Percentiles rank a stretch among this genome's conserved stretches.
Conservation (phyloP, 2,888 invertebrate species). For the Mechanitis mazaeus region DNA sequence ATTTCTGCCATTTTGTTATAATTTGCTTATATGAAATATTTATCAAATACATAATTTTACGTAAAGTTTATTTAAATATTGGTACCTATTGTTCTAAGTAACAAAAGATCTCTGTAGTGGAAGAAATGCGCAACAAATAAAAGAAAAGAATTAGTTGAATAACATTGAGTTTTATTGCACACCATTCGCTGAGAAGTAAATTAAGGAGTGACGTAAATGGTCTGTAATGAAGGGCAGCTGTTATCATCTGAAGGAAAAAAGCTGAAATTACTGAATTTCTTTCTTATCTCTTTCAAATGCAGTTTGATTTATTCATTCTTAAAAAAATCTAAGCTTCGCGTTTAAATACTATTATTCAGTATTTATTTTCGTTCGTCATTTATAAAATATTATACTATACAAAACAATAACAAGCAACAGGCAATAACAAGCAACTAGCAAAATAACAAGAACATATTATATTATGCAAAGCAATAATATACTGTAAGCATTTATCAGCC, state of each 20-base stretch:
- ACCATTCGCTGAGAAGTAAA: conserved; percentile 10
- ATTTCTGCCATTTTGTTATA: background rate
- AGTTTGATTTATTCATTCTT: background rate
- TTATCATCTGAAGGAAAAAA: conserved; percentile 11
- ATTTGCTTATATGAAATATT: too few relatives aligned
- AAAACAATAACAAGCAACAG: too few relatives aligned
- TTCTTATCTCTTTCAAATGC: background rate
- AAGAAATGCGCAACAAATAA: conserved; percentile 31
- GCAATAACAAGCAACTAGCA: background rate
- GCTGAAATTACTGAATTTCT: background rate
- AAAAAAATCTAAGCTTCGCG: background rate
- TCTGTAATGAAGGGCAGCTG: conserved; percentile 13
- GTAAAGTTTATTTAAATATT: too few relatives aligned
- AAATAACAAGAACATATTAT: too few relatives aligned
- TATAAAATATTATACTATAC: background rate
- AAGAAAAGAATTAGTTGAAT: conserved; percentile 24
- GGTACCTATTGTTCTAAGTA: too few relatives aligned
- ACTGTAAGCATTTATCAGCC: background rate
- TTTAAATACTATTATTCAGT: background rate
- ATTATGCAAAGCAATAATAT: too few relatives aligned
- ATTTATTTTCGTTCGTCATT: background rate
- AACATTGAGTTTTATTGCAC: conserved; percentile 12
- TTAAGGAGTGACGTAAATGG: conserved; percentile 16
- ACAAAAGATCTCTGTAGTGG: too few relatives aligned
- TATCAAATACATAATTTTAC: too few relatives aligned